phyloP scores from a whole-genome alignment of 2,797 vertebrate genomes.

The Emys orbicularis region DNA sequence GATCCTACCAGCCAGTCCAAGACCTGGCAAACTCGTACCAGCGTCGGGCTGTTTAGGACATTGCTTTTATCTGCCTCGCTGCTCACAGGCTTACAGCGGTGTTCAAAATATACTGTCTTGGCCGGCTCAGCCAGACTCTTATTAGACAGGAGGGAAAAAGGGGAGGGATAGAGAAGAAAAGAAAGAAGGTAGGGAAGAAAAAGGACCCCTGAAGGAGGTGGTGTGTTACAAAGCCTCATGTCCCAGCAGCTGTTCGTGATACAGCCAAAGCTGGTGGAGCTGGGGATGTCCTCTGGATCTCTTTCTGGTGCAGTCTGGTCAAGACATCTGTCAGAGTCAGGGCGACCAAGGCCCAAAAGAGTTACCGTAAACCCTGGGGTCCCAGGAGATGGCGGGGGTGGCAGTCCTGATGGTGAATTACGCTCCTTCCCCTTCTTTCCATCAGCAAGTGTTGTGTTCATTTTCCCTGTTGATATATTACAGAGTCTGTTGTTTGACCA shows the following conservation, averaged over 20 bases:
- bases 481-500: neutral
- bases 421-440: neutral
- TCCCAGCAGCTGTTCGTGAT: neutral
- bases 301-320: neutral
- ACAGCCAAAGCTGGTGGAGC: neutral
- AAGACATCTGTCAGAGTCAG: neutral
- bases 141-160: neutral
- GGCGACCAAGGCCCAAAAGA: neutral
- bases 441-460: neutral
- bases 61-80: neutral
- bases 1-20: neutral
- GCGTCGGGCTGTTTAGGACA: neutral
- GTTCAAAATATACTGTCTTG: neutral
- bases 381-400: too few species aligned
- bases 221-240: neutral
- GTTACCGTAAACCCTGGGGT: neutral
- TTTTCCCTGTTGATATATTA: neutral
- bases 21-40: neutral
- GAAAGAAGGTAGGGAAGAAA: neutral
- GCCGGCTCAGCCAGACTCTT: neutral
- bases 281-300: neutral
- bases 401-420: neutral
- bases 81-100: neutral
- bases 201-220: neutral
- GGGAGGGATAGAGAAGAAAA: neutral